Percentiles rank a stretch among this genome's conserved stretches.
Conservation (phyloP, 2,113 vertebrate species). For the Dendropsophus ebraccatus region DNA sequence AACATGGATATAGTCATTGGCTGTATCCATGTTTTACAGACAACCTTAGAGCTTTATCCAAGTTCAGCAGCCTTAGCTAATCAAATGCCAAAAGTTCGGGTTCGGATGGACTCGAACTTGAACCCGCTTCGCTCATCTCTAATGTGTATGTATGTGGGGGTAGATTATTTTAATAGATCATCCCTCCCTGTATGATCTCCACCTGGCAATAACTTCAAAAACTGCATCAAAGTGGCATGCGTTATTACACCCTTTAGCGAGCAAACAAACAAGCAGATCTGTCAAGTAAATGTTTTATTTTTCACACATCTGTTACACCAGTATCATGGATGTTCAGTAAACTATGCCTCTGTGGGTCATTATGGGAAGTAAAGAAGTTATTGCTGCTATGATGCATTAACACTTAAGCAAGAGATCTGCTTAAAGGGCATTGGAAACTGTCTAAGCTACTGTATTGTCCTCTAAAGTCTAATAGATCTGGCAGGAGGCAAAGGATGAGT, state of each 20-base stretch:
- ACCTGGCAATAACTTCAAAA: no score
- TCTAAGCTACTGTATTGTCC: not conserved
- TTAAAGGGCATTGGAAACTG: conserved; percentile 39
- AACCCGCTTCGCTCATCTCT: no score
- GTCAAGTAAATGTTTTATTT: not conserved
- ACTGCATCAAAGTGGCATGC: no score
- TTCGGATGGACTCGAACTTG: no score
- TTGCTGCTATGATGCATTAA: conserved; percentile 40
- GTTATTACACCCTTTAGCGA: not conserved
- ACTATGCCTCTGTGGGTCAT: not conserved
- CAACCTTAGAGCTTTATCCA: no score
- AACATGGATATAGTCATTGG: no score
- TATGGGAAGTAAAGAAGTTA: conserved; percentile 6
- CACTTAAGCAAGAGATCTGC: not conserved
- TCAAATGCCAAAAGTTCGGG: no score
- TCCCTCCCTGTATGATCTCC: no score
- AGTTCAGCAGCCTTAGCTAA: no score
- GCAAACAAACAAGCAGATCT: not conserved
- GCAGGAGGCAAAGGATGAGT: not conserved
- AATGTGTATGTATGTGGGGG: no score
- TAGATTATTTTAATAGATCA: no score
- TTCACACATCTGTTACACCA: not conserved
- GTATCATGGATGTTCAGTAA: not conserved
- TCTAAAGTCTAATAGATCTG: conserved; percentile 1
- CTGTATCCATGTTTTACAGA: no score